Evolutionary conservation across 2,888 invertebrate genomes (phyloP), one percentile per base, ranked within the genome.

Genomic region (Caprella mutica): DNA sequence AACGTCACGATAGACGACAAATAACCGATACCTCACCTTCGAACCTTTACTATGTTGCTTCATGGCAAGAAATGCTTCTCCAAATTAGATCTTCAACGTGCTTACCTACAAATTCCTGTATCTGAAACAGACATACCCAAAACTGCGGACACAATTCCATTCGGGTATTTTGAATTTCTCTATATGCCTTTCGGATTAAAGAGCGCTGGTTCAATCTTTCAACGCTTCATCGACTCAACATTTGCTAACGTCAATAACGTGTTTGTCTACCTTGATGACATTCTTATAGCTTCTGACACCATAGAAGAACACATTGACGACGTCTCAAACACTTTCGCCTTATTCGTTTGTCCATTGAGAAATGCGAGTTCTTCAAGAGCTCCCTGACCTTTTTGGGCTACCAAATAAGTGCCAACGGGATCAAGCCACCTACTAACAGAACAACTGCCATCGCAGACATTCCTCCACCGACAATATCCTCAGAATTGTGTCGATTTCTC

Each of bases 161-260:
- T 52, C 39, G 38, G 52, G 21, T 38, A 38, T 4, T 52, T 52
- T 24, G 52, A 52, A 21, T 38, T 38, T 52, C 17, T 38, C 12
- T 39, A 38, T 52, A 38, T 52, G 52, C 52, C 38, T 8, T 39
- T 39, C 23, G 39, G 52, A 21, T 12, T 52, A 5, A 52, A 52
- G 19, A 52, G 39, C 17, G 52, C 2, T 17, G 35, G 52, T n/a
- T 38, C 26, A n/a, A 52, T 39, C 12, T 52, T 52, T 23, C 17
- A 52, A 14, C 38, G 38, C 19, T 38, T 35, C 24, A 52, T 52
- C 3, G 52, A 52, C 8, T 27, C 52, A 6, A 12, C 9, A 23
- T 19, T 52, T 3, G 40, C n/a, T 14, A 40, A 52, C 23, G 23
- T 52, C 1, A 38, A 38, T 3, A 39, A 39, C 38, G 21, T 43